Base-by-base conservation (phyloP, 2,888 invertebrate genomes). In the Operophtera brumata region DNA sequence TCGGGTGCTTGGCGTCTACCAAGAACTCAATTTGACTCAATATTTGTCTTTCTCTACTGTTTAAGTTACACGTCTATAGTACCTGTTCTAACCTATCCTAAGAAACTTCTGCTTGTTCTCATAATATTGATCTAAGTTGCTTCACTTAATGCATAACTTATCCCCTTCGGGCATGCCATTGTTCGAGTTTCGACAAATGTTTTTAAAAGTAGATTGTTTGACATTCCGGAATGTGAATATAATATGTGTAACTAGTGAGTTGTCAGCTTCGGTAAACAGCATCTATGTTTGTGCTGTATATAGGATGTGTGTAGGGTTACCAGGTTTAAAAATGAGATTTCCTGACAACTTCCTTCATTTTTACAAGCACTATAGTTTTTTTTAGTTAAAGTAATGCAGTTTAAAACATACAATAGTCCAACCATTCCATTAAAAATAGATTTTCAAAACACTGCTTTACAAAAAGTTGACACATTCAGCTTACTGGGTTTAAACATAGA, bases 31-130 rank as follows among this genome's bases (percentile, higher is more conserved):
- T 81, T 80, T 71, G 70, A 71, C 71, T 77, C 80, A 82, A 83
- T 86, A 84, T 86, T 86, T 84, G 83, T 80, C 76, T 82, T 84
- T 63, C 73, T 71, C 73, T 73, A 75, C 75, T 71, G 75, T 83
- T 81, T 76, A 67, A 83, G 77, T 82, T 81, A 70, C 73, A 78
- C 73, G 70, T 67, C 70, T 65, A 65, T 73, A 70, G 71, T 72
- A 78, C 78, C 78, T 78, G 74, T 65, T 59, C 53, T 72, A n/a
- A 68, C 71, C 70, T 71, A 71, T 69, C 65, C 70, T 64, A 73
- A 70, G 71, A 69, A 81, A 78, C 72, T 80, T 80, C 60, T 72
- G 75, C 77, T 80, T 80, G 80, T 71, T 78, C 69, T 74, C 69
- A 78, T 77, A 79, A 81, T 80, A 80, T 80, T 81, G 78, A 77